These are phyloP conservation scores for Collichthys lucidus DNA, from an alignment of 2,113 vertebrate genomes.

Conservation along the genomic window DNA sequence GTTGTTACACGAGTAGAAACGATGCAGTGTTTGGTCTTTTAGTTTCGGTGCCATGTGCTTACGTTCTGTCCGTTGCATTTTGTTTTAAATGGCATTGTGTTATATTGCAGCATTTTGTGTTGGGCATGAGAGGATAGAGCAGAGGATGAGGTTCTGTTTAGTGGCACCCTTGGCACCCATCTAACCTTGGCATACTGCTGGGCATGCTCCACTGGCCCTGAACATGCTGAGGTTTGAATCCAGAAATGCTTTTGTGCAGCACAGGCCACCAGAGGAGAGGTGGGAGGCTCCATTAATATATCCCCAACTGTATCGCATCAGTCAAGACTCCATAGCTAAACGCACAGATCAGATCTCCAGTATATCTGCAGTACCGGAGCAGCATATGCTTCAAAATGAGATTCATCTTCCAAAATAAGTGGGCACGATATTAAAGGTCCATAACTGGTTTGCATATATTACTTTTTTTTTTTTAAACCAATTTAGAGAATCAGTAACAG, in stretches of 20 bases:
- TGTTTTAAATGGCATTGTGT: conserved; percentile 54
- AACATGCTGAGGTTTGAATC: conserved; percentile 85
- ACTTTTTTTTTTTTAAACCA: not conserved
- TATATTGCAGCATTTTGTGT: conserved; percentile 65
- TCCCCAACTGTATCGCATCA: conserved; percentile 64
- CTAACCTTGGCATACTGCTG: conserved; percentile 82
- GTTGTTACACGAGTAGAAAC: not conserved
- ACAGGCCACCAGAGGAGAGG: conserved; percentile 75
- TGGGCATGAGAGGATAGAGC: conserved; percentile 61
- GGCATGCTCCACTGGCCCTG: conserved; percentile 77
- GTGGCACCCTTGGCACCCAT: conserved; percentile 83
- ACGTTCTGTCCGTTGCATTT: conserved; percentile 27
- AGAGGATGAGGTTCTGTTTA: conserved; percentile 78
- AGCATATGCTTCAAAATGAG: conserved; percentile 36
- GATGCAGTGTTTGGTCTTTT: conserved; percentile 5
- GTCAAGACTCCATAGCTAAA: conserved; percentile 50
- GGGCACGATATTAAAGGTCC: conserved; percentile 22
- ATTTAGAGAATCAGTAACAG: conserved; percentile 51
- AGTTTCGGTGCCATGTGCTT: conserved; percentile 27
- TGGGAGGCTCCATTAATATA: conserved; percentile 70
- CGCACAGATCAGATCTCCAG: conserved; percentile 49
- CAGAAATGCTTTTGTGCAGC: conserved; percentile 80
- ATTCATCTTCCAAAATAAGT: conserved; percentile 27
- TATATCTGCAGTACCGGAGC: conserved; percentile 14
- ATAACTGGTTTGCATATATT: conserved; percentile 12